Evolutionary conservation across 2,797 vertebrate species (phyloP).

Genomic region (Cetoscarus ocellatus): DNA sequence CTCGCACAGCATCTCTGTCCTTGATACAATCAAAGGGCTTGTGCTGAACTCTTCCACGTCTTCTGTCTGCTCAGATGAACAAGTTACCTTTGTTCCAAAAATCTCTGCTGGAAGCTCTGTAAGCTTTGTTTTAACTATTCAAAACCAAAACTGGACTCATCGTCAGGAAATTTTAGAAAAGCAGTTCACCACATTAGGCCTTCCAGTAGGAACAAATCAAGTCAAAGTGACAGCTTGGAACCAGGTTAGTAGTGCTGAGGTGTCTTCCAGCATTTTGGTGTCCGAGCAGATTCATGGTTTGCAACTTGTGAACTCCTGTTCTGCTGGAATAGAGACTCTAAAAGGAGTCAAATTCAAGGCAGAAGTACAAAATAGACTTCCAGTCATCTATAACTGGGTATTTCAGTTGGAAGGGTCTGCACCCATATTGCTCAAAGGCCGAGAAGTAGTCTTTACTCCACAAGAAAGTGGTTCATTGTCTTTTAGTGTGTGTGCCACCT

Average conservation of each 20-base stretch:
- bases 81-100: slow-evolving; percentile 67
- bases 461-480: slow-evolving; percentile 71
- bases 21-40: slow-evolving; percentile 78
- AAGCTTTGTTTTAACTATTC: slow-evolving; percentile 74
- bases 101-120: slow-evolving; percentile 81
- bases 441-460: slow-evolving; percentile 76
- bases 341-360: slow-evolving; percentile 72
- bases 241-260: slow-evolving; percentile 70
- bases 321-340: slow-evolving; percentile 66
- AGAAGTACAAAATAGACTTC: slow-evolving; percentile 53
- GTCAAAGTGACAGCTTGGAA: slow-evolving; percentile 80
- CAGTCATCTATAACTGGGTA: slow-evolving; percentile 79
- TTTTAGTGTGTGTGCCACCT: slow-evolving; percentile 74
- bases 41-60: slow-evolving; percentile 63
- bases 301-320: slow-evolving; percentile 74
- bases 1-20: slow-evolving; percentile 66
- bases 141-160: slow-evolving; percentile 50
- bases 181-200: slow-evolving; percentile 60
- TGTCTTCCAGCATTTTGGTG: slow-evolving; percentile 64
- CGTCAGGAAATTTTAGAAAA: slow-evolving; percentile 33
- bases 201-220: slow-evolving; percentile 70
- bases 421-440: slow-evolving; percentile 60
- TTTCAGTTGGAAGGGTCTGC: slow-evolving; percentile 70
- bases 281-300: slow-evolving; percentile 75
- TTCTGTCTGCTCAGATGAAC: slow-evolving; percentile 66